These are phyloP conservation scores for Popillia japonica DNA, from an alignment of 1,140 invertebrate species.

Conservation along the genomic window DNA sequence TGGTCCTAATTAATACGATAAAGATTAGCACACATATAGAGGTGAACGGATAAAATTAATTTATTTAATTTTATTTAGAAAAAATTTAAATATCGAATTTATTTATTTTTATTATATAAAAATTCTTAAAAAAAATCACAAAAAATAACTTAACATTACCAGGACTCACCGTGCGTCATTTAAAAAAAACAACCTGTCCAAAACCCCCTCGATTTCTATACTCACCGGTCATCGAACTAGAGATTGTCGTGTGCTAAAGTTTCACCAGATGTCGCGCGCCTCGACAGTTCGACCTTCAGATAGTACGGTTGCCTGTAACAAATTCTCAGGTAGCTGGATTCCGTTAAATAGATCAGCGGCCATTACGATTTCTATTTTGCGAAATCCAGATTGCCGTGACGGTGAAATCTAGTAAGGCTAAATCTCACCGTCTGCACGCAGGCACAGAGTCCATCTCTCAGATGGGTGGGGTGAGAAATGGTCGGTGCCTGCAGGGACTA, in stretches of 20 bases:
- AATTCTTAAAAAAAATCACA: too few species aligned
- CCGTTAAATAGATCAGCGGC: constrained; percentile 47
- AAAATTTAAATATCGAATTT: too few species aligned
- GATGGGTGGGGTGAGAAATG: constrained; percentile 60
- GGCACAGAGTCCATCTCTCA: constrained; percentile 67
- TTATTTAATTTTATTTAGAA: too few species aligned
- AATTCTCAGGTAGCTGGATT: constrained; percentile 71
- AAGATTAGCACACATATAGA: too few species aligned
- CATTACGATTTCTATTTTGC: constrained; percentile 46
- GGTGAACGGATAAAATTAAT: too few species aligned
- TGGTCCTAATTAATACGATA: constrained; percentile 75
- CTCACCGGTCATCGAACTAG: neutral
- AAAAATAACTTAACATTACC: too few species aligned
- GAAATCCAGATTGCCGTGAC: constrained; percentile 38
- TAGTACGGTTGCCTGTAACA: constrained; percentile 68
- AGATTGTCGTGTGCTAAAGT: constrained; percentile 10
- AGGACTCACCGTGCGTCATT: too few species aligned
- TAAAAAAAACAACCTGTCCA: too few species aligned
- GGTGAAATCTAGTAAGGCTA: neutral
- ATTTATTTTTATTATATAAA: too few species aligned
- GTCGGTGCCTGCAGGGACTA: constrained; percentile 64
- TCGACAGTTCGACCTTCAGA: constrained; percentile 41
- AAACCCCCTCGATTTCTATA: neutral
- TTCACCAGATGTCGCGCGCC: constrained; percentile 36
- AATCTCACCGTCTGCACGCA: constrained; percentile 52